Evolutionary conservation across 2,113 vertebrate species (phyloP).

Genomic region (Sorex araneus): DNA sequence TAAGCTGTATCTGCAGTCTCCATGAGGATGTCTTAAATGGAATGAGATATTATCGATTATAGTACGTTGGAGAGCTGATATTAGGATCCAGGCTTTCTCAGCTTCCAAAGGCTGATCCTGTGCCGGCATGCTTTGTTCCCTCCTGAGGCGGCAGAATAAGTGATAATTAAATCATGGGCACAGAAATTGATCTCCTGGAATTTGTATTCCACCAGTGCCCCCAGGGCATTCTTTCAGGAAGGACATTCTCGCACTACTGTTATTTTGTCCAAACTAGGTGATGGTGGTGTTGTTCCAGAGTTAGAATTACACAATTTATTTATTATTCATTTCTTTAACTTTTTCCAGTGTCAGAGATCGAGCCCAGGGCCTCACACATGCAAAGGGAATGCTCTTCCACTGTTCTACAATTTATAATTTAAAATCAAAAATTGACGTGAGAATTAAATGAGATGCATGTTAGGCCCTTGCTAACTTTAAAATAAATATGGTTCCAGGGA

Average conservation of each 20-base stretch:
- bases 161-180: constrained; percentile 41
- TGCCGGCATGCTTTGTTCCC: constrained; percentile 47
- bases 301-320: constrained; percentile 26
- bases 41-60: constrained; percentile 36
- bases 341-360: too few species aligned
- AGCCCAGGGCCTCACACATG: too few species aligned
- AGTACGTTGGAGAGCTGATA: constrained; percentile 28
- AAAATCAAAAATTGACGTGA: too few species aligned
- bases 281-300: constrained; percentile 33
- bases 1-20: neutral
- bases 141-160: constrained; percentile 39
- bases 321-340: too few species aligned
- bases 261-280: neutral
- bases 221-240: constrained; percentile 21
- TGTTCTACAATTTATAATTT: too few species aligned
- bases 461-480: constrained; percentile 46
- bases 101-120: constrained; percentile 38
- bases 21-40: neutral
- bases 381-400: too few species aligned
- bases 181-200: constrained; percentile 54
- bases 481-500: constrained; percentile 66
- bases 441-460: neutral
- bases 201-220: neutral
- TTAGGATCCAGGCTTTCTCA: constrained; percentile 46
- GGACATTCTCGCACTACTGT: neutral